Evolutionary conservation across 2,113 vertebrate species (phyloP), one percentile per base, ranked within the genome.

Genomic region (Odontophorus gujanensis): DNA sequence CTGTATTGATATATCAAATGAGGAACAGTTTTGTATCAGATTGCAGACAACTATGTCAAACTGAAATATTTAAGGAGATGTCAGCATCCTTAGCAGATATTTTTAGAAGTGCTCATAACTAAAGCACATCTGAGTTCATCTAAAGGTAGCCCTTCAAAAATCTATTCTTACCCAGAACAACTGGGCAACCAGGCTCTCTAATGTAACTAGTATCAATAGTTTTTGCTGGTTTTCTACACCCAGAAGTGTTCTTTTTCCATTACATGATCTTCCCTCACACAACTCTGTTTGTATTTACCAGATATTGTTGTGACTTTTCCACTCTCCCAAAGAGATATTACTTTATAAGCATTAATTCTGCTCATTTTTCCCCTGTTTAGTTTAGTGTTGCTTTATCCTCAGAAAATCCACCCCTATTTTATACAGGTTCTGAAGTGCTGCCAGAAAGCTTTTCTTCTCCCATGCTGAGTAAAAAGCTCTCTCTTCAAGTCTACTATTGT

Each of bases 381-480:
- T 68, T 79, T 53, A 69, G 3, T 1, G 0, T 13, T 19, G 1
- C 8, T 86, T 63, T 69, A 15, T 21, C 38, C 28, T 2, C 0
- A 0, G 20, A 76, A 81, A 48, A 62, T 26, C 57, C 26, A 34
- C 32, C 21, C 51, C 40, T 28, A 30, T 74, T 94, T 30, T 73
- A 45, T 34, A 20, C 38, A 47, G 7, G 34, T 45, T 69, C 53
- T 58, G 50, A 82, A 38, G 25, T 79, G 63, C 78, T 81, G 72
- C 81, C 58, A 87, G 75, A 71, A 89, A 81, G 21, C 81, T 89
- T 92, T 87, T 85, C 59, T 66, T 92, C 81, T 66, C 63, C 55
- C 58, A 12, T 61, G 58, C 50, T 94, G 92, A 90, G 89, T 95
- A 92, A 88, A 67, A 90, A 95, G 30, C 42, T 79, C 7, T 69